A percentile compares a stretch with the other conserved stretches of the same genome.
Conservation (phyloP, 2,113 vertebrate species). For the Girardinichthys multiradiatus region DNA sequence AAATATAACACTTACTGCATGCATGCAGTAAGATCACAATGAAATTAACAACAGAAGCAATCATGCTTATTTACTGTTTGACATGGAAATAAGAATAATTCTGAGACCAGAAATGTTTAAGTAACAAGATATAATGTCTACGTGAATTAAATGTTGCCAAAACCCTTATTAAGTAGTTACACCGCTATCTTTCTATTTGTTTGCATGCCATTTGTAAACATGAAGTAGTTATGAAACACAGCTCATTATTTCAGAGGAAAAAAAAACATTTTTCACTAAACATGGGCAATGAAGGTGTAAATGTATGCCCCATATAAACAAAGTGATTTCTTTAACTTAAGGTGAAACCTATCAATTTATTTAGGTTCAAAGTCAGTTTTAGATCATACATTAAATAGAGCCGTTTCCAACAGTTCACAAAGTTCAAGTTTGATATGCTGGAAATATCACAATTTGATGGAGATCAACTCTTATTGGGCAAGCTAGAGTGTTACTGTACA, state of each 20-base stretch:
- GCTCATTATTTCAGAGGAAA: neutral
- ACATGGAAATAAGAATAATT: too few species aligned
- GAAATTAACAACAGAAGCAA: too few species aligned
- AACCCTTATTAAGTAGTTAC: too few species aligned
- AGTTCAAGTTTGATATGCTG: conserved; percentile 3
- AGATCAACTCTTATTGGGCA: conserved; percentile 23
- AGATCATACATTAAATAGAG: conserved; percentile 28
- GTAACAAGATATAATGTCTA: too few species aligned
- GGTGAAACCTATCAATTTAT: conserved; percentile 12
- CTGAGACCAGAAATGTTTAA: too few species aligned
- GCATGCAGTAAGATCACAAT: too few species aligned
- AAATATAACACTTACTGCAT: too few species aligned
- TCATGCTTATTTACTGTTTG: too few species aligned
- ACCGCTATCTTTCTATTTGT: neutral
- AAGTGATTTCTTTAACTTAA: neutral
- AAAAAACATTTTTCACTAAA: neutral
- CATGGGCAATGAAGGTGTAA: neutral
- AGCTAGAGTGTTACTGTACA: conserved; percentile 19
- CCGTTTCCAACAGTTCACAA: neutral
- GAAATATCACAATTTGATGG: conserved; percentile 12
- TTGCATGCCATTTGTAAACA: neutral
- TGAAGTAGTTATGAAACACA: neutral
- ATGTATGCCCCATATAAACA: conserved; percentile 5
- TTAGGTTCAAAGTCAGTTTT: conserved; percentile 11
- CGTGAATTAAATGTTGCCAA: too few species aligned